Base-by-base conservation (phyloP, 2,797 vertebrate species). In the Cyprinella venusta region DNA sequence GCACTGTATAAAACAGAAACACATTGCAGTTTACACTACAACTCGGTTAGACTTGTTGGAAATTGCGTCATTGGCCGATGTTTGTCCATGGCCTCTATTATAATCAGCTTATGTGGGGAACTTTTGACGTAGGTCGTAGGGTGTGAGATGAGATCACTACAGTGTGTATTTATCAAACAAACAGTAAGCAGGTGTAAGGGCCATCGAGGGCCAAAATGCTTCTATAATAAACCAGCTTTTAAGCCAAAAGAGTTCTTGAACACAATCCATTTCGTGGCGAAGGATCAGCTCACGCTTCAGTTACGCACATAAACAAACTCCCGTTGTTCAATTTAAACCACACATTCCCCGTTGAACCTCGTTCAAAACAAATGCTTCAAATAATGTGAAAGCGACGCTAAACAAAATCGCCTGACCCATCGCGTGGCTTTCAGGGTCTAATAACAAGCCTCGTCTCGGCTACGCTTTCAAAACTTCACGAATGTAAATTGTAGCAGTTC, bases 271-370 rank as follows among this genome's bases (percentile, higher is more conserved):
- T 92, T 93, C 93, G 92, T 95, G 93, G 92, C 93, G 94, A 89
- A 93, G 90, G 82, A 93, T 92, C 90, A 85, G 92, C 93, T 93
- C 91, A 93, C 92, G 92, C 91, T 93, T 90, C 88, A 92, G 63
- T 89, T 89, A 86, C 91, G 91, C 91, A 90, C 70, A 90, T 88
- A 92, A 93, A 95, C 92, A 93, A 94, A 94, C 93, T 94, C 93
- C 61, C 8, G 63, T 82, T 48, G 72, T 45, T n/a, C 42, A 67
- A 52, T 5, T 48, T 6, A 78, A 78, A 69, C 40, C 40, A 16
- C 40, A 18, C 26, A 6, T 48, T 64, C 16, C 10, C 64, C 19
- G 12, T 48, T 45, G 21, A 76, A 76, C 26, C 64, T 6, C 16
- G 30, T 12, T 13, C 8, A n/a, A 70, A 76, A 61, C 26, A 68